Percentiles rank a stretch among this genome's conserved stretches.
These are phyloP conservation scores for Pogona vitticeps DNA, from an alignment of 2,113 vertebrate species.

Conservation along the genomic window DNA sequence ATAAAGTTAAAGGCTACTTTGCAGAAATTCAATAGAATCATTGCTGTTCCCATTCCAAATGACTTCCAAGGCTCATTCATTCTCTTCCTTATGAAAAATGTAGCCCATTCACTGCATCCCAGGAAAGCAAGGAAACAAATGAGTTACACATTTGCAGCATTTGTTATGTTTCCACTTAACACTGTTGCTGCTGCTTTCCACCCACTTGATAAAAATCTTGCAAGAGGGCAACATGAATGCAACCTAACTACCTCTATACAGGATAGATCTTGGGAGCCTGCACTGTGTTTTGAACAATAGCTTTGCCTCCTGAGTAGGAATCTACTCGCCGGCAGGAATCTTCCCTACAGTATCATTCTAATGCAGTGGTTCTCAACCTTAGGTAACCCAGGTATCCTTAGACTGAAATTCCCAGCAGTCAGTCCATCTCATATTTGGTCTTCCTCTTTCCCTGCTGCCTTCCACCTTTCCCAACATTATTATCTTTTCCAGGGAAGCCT, in stretches of 20 bases:
- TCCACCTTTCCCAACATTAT: too few relatives aligned
- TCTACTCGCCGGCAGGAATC: neutral
- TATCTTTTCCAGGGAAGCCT: too few relatives aligned
- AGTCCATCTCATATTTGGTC: too few relatives aligned
- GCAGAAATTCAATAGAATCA: constrained; percentile 13
- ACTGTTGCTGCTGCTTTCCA: constrained; percentile 5
- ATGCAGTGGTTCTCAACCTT: neutral
- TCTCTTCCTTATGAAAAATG: constrained; percentile 6
- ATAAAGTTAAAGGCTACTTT: constrained; percentile 34
- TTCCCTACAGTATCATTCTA: neutral
- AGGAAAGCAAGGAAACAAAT: constrained; percentile 54
- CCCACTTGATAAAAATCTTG: constrained; percentile 1
- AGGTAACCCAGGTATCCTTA: too few relatives aligned
- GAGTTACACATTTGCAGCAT: rapidly evolving
- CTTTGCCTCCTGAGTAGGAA: neutral
- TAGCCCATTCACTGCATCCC: constrained; percentile 31
- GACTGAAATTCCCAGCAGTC: neutral
- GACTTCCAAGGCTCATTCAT: constrained; percentile 6
- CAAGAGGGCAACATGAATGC: constrained; percentile 38
- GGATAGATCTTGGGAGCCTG: neutral
- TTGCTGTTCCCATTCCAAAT: rapidly evolving
- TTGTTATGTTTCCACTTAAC: neutral
- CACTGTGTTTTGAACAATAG: constrained; percentile 40
- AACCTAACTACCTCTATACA: neutral
- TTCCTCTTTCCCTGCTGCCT: too few relatives aligned